Evolutionary conservation across 2,113 vertebrate species (phyloP), one percentile per base, ranked within the genome.

Genomic region (Sturnira hondurensis): DNA sequence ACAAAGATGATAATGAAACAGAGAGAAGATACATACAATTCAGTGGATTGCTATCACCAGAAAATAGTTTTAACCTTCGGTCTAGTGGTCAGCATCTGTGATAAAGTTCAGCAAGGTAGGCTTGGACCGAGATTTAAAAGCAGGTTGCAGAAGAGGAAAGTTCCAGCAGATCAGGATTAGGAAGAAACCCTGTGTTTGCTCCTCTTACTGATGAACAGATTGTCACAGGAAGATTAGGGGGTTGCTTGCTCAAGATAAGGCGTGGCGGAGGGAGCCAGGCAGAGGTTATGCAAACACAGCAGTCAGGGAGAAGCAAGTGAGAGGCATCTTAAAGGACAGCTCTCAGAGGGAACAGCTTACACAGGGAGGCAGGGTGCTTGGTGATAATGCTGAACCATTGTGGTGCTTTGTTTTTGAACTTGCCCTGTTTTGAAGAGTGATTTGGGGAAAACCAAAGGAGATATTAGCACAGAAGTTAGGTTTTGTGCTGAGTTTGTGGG

Each of bases 31-130:
- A 41, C 0, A 24, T 58, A 73, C 36, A 58, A 76, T 85, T 74
- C 22, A 81, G 43, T 15, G 17, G 33, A 4, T 10, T 74, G 3
- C 17, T 94, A 92, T 82, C 45, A 6, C 87, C 71, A 91, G 71
- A 52, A 91, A 86, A 92, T 70, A 56, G 12, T 81, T 96, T 52
- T 82, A 82, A 86, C 83, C 63, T 61, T 33, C 26, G 78, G 47
- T 54, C 58, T 54, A 13, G 36, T 38, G 50, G 61, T 81, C 50
- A 50, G 43, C 17, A 13, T 70, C 78, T 67, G 19, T 47, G 76
- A 68, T 43, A 68, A 70, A 58, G 19, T 19, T 67, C 33, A 71
- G 3, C 13, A 61, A 67, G 45, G 56, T 41, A 43, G 36, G 36
- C 78, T 58, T 54, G 77, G 54, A 38, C 88, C 71, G 86, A 87